These are phyloP conservation scores for Lasiurus borealis DNA, from an alignment of 2,113 vertebrate species.

Conservation along the genomic window DNA sequence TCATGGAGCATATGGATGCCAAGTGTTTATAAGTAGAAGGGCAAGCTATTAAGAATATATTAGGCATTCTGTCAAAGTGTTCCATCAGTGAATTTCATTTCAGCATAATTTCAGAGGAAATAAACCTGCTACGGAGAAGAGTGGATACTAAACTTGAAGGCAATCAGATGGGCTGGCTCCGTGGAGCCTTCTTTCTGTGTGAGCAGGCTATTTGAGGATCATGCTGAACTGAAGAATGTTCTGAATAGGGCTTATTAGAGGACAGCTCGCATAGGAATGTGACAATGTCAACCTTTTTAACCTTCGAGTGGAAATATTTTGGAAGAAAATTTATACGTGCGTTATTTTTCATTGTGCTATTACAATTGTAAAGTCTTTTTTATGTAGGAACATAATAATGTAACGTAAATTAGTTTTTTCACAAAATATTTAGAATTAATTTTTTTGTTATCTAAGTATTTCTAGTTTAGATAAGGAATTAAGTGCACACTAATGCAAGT, in stretches of 20 bases:
- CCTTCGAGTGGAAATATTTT: conserved; percentile 19
- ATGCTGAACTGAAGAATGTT: neutral
- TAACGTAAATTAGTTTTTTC: neutral
- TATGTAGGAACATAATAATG: conserved; percentile 7
- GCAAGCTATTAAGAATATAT: neutral
- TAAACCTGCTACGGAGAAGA: neutral
- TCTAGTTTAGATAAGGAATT: neutral
- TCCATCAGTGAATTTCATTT: conserved; percentile 40
- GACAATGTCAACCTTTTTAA: conserved; percentile 12
- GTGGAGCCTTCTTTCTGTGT: neutral
- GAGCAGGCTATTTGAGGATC: neutral
- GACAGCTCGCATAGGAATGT: neutral
- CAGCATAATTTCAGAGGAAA: neutral
- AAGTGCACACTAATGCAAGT: neutral
- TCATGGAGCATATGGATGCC: neutral
- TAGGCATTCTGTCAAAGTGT: neutral
- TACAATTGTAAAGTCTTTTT: conserved; percentile 50
- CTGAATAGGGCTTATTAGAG: neutral
- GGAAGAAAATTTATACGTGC: neutral
- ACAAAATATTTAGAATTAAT: conserved; percentile 5
- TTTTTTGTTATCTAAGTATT: neutral
- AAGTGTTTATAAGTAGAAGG: neutral
- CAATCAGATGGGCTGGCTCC: neutral
- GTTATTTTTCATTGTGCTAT: conserved; percentile 54
- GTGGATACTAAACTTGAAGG: neutral